Evolutionary conservation across 2,113 vertebrate genomes (phyloP).

Genomic region (Poeciliopsis retropinna): DNA sequence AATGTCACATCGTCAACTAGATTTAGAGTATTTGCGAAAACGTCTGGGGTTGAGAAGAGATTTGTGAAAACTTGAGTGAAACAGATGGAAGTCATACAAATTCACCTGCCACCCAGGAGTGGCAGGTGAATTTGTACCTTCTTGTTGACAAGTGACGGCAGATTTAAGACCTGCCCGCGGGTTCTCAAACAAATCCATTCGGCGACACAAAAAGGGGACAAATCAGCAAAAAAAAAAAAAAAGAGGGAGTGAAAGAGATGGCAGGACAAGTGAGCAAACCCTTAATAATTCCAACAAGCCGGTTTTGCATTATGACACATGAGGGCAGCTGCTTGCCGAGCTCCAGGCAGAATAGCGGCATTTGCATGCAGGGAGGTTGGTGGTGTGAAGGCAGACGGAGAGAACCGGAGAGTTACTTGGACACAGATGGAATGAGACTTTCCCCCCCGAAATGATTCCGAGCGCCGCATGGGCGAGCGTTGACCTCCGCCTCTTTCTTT

Average conservation of each 20-base stretch:
- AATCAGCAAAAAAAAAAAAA: too few species aligned
- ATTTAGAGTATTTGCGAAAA: background rate
- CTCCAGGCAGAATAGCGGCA: conserved; percentile 26
- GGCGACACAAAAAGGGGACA: background rate
- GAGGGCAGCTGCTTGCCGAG: conserved; percentile 30
- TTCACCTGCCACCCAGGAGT: background rate
- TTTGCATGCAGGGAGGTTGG: conserved; percentile 30
- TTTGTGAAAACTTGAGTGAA: background rate
- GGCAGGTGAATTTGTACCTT: too few species aligned
- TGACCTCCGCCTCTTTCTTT: background rate
- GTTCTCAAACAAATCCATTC: background rate
- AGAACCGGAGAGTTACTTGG: conserved; percentile 21
- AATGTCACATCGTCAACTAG: conserved; percentile 3
- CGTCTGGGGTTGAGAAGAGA: background rate
- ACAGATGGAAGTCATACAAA: too few species aligned
- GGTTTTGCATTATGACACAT: conserved; percentile 20
- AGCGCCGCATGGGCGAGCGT: conserved; percentile 23
- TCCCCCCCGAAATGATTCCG: conserved; percentile 43
- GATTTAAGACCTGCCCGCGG: background rate
- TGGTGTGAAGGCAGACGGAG: conserved; percentile 9
- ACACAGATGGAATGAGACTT: conserved; percentile 52
- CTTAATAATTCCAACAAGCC: conserved; percentile 12
- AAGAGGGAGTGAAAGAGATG: background rate
- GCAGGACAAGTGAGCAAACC: background rate
- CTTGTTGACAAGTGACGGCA: background rate